Evolutionary conservation across 2,797 vertebrate species (phyloP), one percentile per base, ranked within the genome.

Genomic region (Propithecus perrieri): DNA sequence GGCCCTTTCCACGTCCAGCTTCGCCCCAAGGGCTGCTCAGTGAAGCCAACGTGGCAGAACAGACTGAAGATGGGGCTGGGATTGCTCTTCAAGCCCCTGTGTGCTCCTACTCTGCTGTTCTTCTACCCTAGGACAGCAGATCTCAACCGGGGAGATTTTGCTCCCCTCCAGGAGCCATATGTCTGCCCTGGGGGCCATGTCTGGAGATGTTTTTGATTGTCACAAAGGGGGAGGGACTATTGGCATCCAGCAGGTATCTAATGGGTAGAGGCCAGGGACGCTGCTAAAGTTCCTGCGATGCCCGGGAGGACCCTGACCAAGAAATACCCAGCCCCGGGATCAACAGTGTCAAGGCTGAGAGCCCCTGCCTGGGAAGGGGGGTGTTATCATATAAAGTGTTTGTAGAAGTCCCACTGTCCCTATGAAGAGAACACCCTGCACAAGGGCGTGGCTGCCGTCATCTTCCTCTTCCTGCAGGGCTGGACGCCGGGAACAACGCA

Each of bases 61-160:
- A 28, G 80, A 18, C 20, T 0, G 1, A 30, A 84, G 88, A 41
- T 0, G 22, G 4, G 78, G 41, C 11, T 0, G 5, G n/a, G n/a
- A 20, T 50, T 24, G 46, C 4, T 4, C 35, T 67, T 4, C 0
- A 1, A 15, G 30, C 22, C 18, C 1, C 1, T 0, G 6, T 7
- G 10, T 7, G 48, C 0, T 20, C 74, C 48, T 8, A 10, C 33
- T 87, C 33, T 46, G 55, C 17, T 43, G 2, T 53, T 83, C 7
- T 24, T 17, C 15, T 9, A 14, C 30, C n/a, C 15, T 6, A 24
- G n/a, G 55, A 28, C 13, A 57, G 48, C 1, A 5, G 35, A 18
- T 33, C 53, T 53, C 38, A 26, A 30, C 24, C 1, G 2, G 1
- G 46, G 38, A 0, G 0, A 43, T 35, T 72, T 15, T 86, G 53